A percentile compares a stretch with the other conserved stretches of the same genome.
Evolutionary conservation across 1,140 invertebrate genomes (phyloP).

Genomic region (Drosophila sp.): DNA sequence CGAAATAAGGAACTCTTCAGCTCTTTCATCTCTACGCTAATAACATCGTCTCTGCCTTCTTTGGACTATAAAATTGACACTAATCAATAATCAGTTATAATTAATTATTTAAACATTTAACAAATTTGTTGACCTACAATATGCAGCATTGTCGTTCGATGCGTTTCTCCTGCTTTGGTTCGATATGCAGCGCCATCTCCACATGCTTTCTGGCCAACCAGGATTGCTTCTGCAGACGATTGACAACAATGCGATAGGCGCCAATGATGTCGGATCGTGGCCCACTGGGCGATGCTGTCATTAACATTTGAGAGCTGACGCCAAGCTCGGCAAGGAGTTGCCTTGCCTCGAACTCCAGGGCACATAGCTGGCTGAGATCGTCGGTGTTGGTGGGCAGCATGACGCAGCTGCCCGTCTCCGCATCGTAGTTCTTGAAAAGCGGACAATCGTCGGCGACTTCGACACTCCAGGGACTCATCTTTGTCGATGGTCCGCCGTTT

Average conservation of each 20-base stretch:
- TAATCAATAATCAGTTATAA: slow-evolving; percentile 23
- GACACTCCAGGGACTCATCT: slow-evolving; percentile 75
- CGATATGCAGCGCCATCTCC: slow-evolving; percentile 78
- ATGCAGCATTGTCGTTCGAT: slow-evolving; percentile 81
- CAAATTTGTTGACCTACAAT: slow-evolving; percentile 62
- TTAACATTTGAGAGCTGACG: slow-evolving; percentile 83
- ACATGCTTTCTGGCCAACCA: slow-evolving; percentile 80
- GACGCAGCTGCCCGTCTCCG: slow-evolving; percentile 84
- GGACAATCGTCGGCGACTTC: slow-evolving; percentile 77
- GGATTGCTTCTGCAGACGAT: slow-evolving; percentile 84
- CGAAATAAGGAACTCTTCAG: slow-evolving; percentile 61
- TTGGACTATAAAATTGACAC: slow-evolving; percentile 32
- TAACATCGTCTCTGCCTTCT: background rate
- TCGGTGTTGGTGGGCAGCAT: slow-evolving; percentile 85
- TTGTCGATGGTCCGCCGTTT: slow-evolving; percentile 55
- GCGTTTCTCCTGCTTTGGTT: slow-evolving; percentile 78
- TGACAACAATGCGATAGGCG: slow-evolving; percentile 85
- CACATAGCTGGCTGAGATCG: slow-evolving; percentile 80
- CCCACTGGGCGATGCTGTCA: slow-evolving; percentile 78
- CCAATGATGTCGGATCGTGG: slow-evolving; percentile 85
- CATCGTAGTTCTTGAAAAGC: slow-evolving; percentile 84
- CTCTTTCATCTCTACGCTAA: background rate
- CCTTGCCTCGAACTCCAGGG: slow-evolving; percentile 84
- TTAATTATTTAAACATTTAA: slow-evolving; percentile 48
- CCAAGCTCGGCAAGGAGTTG: slow-evolving; percentile 84